Conservation (phyloP, 2,797 vertebrate genomes). For the Hyperoplus immaculatus region DNA sequence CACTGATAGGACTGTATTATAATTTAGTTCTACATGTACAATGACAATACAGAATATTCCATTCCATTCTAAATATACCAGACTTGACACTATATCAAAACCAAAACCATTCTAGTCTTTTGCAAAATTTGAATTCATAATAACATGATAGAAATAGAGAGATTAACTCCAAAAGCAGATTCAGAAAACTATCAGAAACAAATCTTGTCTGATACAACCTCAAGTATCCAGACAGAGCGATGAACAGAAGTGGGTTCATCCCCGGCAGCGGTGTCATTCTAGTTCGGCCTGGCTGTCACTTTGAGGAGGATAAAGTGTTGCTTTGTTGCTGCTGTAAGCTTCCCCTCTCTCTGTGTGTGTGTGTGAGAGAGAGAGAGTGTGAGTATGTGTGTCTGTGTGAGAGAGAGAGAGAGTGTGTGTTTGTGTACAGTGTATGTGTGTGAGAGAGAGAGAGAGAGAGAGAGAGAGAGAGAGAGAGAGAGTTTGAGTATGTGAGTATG, state of each 20-base stretch:
- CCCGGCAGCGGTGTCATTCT: constrained; percentile 41
- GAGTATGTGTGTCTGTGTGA: no score
- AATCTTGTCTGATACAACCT: neutral
- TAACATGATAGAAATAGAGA: constrained; percentile 1
- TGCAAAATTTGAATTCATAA: constrained; percentile 18
- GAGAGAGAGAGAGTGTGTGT: no score
- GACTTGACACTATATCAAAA: constrained; percentile 14
- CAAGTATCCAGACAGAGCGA: constrained; percentile 4
- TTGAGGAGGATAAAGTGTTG: constrained; percentile 61
- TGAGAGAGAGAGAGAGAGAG: no score
- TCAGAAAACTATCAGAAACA: constrained; percentile 41
- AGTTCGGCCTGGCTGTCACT: constrained; percentile 62
- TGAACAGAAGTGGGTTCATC: constrained; percentile 45
- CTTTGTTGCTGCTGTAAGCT: constrained; percentile 67
- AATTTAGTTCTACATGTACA: no score
- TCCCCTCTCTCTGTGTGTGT: constrained; percentile 35
- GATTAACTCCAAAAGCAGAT: constrained; percentile 53
- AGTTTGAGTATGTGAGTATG: no score
- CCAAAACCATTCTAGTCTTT: constrained; percentile 2
- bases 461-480: no score
- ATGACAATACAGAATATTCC: no score
- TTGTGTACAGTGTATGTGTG: no score
- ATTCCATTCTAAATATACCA: neutral
- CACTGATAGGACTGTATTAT: no score
- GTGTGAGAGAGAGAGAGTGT: neutral